Conservation (phyloP, 2,888 invertebrate genomes). For the Phalera bucephala region DNA sequence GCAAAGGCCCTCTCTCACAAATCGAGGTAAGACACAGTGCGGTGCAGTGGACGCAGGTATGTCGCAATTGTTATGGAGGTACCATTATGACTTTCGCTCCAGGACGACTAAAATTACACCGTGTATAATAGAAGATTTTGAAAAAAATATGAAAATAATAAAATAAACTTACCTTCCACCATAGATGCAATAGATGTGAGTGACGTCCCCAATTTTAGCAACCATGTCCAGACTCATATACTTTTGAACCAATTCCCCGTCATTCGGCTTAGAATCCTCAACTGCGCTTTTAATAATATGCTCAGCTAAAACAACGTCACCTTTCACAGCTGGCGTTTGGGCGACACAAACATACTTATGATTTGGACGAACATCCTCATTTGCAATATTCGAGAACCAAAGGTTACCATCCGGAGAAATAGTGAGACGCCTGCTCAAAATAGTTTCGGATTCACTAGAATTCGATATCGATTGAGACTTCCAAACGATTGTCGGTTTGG, state of each 20-base stretch:
- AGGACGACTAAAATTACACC: too few relatives aligned
- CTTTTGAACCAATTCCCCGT: constrained; percentile 51
- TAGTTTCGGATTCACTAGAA: constrained; percentile 32
- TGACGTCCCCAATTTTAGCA: constrained; percentile 47
- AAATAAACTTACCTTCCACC: constrained; percentile 65
- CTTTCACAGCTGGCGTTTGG: constrained; percentile 46
- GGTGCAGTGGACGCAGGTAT: too few relatives aligned
- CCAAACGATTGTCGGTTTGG: constrained; percentile 60
- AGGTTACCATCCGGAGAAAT: constrained; percentile 55
- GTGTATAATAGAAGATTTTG: too few relatives aligned
- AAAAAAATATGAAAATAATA: neutral
- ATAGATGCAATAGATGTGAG: constrained; percentile 65
- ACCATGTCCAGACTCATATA: constrained; percentile 54
- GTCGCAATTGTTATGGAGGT: too few relatives aligned
- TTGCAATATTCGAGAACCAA: constrained; percentile 58
- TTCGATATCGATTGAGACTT: constrained; percentile 41
- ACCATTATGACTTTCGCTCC: too few relatives aligned
- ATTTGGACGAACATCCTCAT: constrained; percentile 46
- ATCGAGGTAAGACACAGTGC: too few relatives aligned
- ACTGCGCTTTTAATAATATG: constrained; percentile 49
- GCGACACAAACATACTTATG: constrained; percentile 61
- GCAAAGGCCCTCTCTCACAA: too few relatives aligned
- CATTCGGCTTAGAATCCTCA: constrained; percentile 34
- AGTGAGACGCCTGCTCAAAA: constrained; percentile 47
- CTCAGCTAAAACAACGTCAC: constrained; percentile 50